These are phyloP conservation scores for Megaptera novaeangliae DNA, from an alignment of 2,113 vertebrate genomes.

Conservation along the genomic window DNA sequence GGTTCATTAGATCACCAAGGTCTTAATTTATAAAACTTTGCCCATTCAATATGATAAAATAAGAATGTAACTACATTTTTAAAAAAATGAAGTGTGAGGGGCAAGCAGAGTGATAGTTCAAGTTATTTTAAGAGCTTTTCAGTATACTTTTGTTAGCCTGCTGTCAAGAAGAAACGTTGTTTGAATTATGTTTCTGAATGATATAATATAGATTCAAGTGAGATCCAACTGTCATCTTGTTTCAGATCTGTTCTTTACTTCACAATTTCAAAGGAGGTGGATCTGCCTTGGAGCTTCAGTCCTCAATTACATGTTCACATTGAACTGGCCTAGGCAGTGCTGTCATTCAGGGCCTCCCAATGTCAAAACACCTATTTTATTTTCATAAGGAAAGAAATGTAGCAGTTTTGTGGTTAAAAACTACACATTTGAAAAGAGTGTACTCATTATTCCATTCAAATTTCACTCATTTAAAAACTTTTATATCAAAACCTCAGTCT, in stretches of 20 bases:
- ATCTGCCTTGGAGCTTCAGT: slow-evolving; percentile 37
- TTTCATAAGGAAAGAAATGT: slow-evolving; percentile 28
- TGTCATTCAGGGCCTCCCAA: background rate
- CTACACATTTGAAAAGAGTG: slow-evolving; percentile 33
- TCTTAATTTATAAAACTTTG: background rate
- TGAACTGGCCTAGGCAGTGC: background rate
- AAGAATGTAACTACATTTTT: slow-evolving; percentile 61
- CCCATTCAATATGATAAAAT: slow-evolving; percentile 4
- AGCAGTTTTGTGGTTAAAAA: background rate
- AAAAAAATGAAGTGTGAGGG: background rate
- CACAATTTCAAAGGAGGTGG: slow-evolving; percentile 37
- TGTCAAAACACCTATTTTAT: slow-evolving; percentile 34
- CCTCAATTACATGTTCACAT: background rate
- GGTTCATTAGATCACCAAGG: background rate
- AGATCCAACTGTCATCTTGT: slow-evolving; percentile 29
- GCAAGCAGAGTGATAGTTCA: background rate
- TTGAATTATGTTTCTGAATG: slow-evolving; percentile 62
- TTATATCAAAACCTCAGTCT: background rate
- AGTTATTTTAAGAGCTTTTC: slow-evolving; percentile 63
- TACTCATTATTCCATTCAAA: background rate
- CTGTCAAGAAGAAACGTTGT: slow-evolving; percentile 43
- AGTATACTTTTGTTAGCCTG: slow-evolving; percentile 42
- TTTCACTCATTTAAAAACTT: slow-evolving; percentile 21
- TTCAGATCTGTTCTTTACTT: slow-evolving; percentile 57
- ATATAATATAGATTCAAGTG: slow-evolving; percentile 45